A percentile compares a stretch with the other conserved stretches of the same genome.
Conservation (phyloP, 2,113 vertebrate genomes). For the Alouatta palliata region DNA sequence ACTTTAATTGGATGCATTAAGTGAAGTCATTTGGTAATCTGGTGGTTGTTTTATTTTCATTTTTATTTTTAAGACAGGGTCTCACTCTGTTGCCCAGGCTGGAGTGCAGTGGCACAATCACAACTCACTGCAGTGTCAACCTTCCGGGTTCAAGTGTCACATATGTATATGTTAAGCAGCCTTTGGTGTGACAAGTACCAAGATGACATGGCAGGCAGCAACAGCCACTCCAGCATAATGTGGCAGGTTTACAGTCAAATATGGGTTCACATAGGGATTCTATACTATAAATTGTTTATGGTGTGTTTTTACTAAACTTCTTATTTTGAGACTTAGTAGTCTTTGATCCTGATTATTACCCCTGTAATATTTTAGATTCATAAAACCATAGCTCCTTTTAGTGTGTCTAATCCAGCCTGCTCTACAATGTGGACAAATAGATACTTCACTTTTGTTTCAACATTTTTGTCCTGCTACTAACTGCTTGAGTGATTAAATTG, state of each 20-base stretch:
- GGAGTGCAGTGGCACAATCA: too few species aligned
- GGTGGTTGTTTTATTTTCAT: too few species aligned
- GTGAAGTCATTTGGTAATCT: not conserved
- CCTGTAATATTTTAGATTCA: not conserved
- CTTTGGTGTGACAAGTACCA: not conserved
- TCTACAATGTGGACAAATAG: not conserved
- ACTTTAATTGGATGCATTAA: not conserved
- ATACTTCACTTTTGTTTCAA: not conserved
- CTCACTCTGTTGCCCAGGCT: too few species aligned
- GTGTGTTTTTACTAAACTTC: not conserved
- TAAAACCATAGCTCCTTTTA: not conserved
- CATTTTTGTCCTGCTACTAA: not conserved
- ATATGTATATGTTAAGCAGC: not conserved
- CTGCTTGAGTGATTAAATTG: conserved; percentile 9
- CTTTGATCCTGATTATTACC: not conserved
- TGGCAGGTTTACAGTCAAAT: not conserved
- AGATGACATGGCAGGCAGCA: too few species aligned
- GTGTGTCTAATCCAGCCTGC: not conserved
- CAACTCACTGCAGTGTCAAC: too few species aligned
- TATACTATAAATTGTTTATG: not conserved
- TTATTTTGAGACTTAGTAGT: not conserved
- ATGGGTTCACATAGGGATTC: not conserved
- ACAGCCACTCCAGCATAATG: not conserved
- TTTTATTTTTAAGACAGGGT: too few species aligned
- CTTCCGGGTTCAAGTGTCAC: too few species aligned